Evolutionary conservation across 2,113 vertebrate species (phyloP), one percentile per base, ranked within the genome.

Genomic region (Ailurus styani): DNA sequence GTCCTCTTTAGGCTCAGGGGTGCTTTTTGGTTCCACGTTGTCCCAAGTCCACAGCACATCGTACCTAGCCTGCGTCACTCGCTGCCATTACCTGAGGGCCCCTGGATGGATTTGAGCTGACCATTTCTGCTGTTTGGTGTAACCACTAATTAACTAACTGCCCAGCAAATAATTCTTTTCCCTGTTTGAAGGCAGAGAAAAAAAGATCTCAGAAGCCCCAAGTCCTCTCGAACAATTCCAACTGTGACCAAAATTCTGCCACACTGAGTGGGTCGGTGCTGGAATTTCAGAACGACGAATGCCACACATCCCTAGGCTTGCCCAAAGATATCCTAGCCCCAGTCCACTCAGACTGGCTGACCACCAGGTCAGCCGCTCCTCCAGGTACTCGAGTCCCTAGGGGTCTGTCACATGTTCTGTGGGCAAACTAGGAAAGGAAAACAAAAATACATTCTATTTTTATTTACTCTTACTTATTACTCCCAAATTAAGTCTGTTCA

Each of bases 401-500:
- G 73, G 84, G 50, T 78, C 84, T 79, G 42, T 25, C 40, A 37
- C 64, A 60, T 50, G 77, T 94, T 91, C 96, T 79, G 94, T 89
- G 90, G 70, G 60, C 45, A 89, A 94, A 64, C 77, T 86, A 73
- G 86, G 75, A 95, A 92, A 93, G 66, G 82, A 72, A 86, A 87
- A 83, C 62, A 57, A 57, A 57, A 31, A 34, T 1, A 34, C 29
- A 62, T 21, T 54, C 91, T 55, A 42, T 52, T 77, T 87, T 96
- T n/a, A 37, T 23, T 86, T 37, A 25, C 62, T 90, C 87, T 95
- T n/a, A 60, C 78, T 95, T n/a, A 55, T 92, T 95, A 91, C 17
- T 86, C 83, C 47, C 23, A 98, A 96, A 97, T 93, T 34, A 95
- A 88, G 93, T 97, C 96, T 29, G 91, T 95, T 97, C 62, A 97